Evolutionary conservation across 2,797 vertebrate genomes (phyloP).

Genomic region (Notoglanidium macrostoma): DNA sequence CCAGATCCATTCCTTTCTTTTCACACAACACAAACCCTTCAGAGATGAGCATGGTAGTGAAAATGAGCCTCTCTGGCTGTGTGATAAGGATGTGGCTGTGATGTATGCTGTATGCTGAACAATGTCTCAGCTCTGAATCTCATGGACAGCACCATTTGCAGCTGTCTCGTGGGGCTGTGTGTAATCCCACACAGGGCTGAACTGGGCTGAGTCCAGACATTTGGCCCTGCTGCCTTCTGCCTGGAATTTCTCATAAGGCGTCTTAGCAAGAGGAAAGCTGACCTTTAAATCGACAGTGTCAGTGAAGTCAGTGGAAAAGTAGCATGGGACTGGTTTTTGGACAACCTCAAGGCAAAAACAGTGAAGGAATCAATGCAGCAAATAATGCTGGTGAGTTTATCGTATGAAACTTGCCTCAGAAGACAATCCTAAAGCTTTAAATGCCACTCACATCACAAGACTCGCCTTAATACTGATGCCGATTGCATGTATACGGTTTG

Average conservation of each 20-base stretch:
- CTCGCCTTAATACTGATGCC: not conserved
- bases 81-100: not conserved
- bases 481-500: slow-evolving; percentile 1
- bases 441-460: not conserved
- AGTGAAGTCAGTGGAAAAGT: not conserved
- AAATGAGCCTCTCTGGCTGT: not conserved
- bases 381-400: not conserved
- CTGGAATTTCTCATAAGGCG: slow-evolving; percentile 10
- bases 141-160: slow-evolving; percentile 17
- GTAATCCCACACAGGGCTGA: not conserved
- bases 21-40: not conserved
- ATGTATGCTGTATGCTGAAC: not conserved
- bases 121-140: not conserved
- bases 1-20: not conserved
- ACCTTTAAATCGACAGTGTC: not conserved
- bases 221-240: slow-evolving; percentile 8
- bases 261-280: slow-evolving; percentile 13
- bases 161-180: slow-evolving; percentile 14
- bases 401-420: not conserved
- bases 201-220: not conserved
- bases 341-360: not conserved
- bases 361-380: not conserved
- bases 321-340: not conserved
- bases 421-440: not conserved
- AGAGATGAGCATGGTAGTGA: not conserved